Conservation (phyloP, 1,140 invertebrate genomes). For the Drosophila nannoptera region DNA sequence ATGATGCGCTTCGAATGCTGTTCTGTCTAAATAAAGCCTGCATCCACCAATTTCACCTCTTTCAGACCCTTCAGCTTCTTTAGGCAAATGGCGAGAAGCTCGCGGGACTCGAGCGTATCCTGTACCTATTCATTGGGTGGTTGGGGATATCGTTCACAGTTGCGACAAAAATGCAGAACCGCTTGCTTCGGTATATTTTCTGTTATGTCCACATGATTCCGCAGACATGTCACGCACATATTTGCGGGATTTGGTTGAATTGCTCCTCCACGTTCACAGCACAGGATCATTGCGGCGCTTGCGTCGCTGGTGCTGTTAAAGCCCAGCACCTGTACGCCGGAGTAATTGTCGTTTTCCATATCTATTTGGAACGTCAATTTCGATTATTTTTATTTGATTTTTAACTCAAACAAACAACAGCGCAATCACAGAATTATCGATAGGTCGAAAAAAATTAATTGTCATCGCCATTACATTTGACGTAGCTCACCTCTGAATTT, state of each 20-base stretch:
- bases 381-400: no score
- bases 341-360: constrained; percentile 50
- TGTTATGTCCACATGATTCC: constrained; percentile 95
- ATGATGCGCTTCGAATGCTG: constrained; percentile 99
- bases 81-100: constrained; percentile 94
- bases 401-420: no score
- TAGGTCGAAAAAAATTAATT: no score
- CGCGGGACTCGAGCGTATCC: constrained; percentile 94
- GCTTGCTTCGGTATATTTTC: constrained; percentile 97
- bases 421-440: no score
- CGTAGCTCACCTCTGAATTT: no score
- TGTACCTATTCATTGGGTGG: constrained; percentile 95
- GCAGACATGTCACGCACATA: constrained; percentile 97
- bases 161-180: constrained; percentile 92
- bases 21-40: constrained; percentile 99
- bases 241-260: constrained; percentile 98
- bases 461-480: no score
- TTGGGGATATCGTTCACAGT: constrained; percentile 96
- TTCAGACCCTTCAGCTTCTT: constrained; percentile 96
- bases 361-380: no score
- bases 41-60: constrained; percentile 94
- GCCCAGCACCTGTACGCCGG: constrained; percentile 42
- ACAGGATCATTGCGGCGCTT: constrained; percentile 77
- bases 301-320: constrained; percentile 15
- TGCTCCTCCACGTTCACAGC: constrained; percentile 88